These are phyloP conservation scores for Microctenopoma stevenorrisi DNA, from an alignment of 2,797 vertebrate species.

Conservation along the genomic window DNA sequence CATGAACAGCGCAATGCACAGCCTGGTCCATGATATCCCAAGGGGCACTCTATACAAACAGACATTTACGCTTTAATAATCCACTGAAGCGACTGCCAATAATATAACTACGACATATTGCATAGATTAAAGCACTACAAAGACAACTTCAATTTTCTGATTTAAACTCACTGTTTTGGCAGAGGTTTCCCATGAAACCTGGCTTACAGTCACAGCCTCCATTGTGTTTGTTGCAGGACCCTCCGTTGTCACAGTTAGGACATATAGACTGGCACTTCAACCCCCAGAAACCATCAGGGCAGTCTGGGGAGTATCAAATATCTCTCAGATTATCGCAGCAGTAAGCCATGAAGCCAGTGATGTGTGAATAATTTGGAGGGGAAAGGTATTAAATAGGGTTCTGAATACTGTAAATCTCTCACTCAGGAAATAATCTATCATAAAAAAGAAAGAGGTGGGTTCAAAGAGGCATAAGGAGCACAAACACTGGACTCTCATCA, in stretches of 20 bases:
- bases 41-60: slow-evolving; percentile 64
- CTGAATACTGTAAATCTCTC: slow-evolving; percentile 4
- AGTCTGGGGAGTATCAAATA: slow-evolving; percentile 69
- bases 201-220: slow-evolving; percentile 78
- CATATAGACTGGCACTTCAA: slow-evolving; percentile 76
- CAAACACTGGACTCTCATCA: background rate
- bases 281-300: slow-evolving; percentile 79
- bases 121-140: background rate
- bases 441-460: background rate
- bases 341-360: slow-evolving; percentile 13
- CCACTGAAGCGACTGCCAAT: background rate
- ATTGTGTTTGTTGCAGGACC: slow-evolving; percentile 74
- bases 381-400: background rate
- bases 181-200: slow-evolving; percentile 78
- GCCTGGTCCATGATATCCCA: slow-evolving; percentile 69
- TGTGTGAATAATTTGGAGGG: background rate
- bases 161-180: slow-evolving; percentile 67
- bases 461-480: background rate
- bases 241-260: slow-evolving; percentile 74
- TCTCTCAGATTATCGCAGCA: slow-evolving; percentile 36
- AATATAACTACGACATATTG: background rate
- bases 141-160: background rate
- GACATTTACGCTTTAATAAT: background rate
- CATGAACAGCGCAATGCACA: slow-evolving; percentile 71
- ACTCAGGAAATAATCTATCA: background rate